Evolutionary conservation across 2,797 vertebrate species (phyloP), one percentile per base, ranked within the genome.

Genomic region (Agapornis canus): DNA sequence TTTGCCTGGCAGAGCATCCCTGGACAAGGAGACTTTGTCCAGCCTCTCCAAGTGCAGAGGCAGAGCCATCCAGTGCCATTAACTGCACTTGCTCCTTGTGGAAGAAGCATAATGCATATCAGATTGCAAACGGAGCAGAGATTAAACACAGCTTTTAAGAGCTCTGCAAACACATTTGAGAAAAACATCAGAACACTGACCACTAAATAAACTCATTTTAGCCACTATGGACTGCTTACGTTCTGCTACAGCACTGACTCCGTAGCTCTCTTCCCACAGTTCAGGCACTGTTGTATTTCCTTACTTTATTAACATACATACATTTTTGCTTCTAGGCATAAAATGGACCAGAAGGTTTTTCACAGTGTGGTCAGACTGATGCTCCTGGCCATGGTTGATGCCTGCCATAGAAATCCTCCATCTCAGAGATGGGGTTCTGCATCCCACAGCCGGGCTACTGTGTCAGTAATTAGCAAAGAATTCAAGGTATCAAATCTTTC

Each of bases 91-190:
- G 15, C 51, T 63, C 72, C 7, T 26, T 3, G 43, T 2, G 3
- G n/a, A 35, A 66, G 82, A 20, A 60, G 25, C 70, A 8, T 3
- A 60, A 70, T 8, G 75, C 47, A 2, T 35, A 45, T 80, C 65
- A 85, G 84, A 60, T 31, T 80, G 86, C 82, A 91, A 85, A 73
- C 9, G 84, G 91, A 75, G 68, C 82, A 51, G 94, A 71, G 92
- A 82, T 78, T 49, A 91, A 92, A 71, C 72, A 48, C 21, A 60
- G 89, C 79, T 83, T 68, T 78, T 91, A 93, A 84, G 57, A 85
- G 79, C 56, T 92, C 79, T 87, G 84, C 91, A 80, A 60, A 89
- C 76, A 73, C 63, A 51, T 69, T 69, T 70, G 87, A 75, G 76
- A 5, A 40, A 52, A 87, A 66, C 65, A 57, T 2, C 72, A 11